Conservation (phyloP, 1,140 invertebrate species). For the Aphaenogaster rudis region DNA sequence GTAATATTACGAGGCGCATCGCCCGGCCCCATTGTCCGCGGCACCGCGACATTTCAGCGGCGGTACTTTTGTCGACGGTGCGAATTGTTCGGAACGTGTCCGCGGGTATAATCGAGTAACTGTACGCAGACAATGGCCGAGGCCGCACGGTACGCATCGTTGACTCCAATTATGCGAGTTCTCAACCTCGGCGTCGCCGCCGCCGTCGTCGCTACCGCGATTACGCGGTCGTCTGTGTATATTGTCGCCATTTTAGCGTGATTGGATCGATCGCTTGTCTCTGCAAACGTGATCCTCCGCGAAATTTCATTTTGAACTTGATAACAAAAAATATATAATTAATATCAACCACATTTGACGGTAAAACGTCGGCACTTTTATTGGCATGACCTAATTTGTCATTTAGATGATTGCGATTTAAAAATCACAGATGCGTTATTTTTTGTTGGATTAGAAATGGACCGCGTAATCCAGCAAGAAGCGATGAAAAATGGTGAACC, state of each 20-base stretch:
- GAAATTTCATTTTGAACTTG: neutral
- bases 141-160: constrained; percentile 81
- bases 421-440: neutral
- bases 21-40: constrained; percentile 43
- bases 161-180: constrained; percentile 82
- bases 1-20: constrained; percentile 25
- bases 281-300: neutral
- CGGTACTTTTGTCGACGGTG: constrained; percentile 69
- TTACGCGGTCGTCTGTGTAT: constrained; percentile 37
- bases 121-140: constrained; percentile 81
- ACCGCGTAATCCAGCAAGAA: neutral
- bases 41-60: constrained; percentile 59
- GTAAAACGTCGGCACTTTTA: neutral
- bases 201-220: constrained; percentile 9
- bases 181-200: constrained; percentile 74
- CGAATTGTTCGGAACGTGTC: constrained; percentile 75
- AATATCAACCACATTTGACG: neutral
- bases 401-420: neutral
- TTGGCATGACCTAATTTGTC: neutral
- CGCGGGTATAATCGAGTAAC: constrained; percentile 81
- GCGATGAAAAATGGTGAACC: neutral
- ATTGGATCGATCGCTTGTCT: neutral
- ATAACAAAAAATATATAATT: neutral
- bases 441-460: neutral
- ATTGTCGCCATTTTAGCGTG: neutral